Evolutionary conservation across 2,113 vertebrate genomes (phyloP), one percentile per base, ranked within the genome.

Genomic region (Chlamydotis undulata): DNA sequence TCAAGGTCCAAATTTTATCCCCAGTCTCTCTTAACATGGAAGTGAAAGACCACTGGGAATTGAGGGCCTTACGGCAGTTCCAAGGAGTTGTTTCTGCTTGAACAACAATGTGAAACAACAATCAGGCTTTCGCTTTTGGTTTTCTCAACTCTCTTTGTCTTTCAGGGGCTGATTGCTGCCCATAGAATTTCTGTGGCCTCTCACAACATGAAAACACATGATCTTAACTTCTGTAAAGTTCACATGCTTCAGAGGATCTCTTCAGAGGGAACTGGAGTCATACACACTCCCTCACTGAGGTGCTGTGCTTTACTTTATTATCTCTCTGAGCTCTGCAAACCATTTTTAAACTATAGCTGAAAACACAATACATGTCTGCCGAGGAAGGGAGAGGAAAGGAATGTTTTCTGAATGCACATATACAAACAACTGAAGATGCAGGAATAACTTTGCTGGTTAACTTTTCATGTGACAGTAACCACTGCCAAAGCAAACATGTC

Each of bases 241-340:
- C 19, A 63, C 18, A 83, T 76, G 94, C 61, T 94, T 61, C 19
- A 26, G 71, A 96, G 47, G 64, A 78, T 56, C 76, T 88, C 87
- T 64, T 95, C 55, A 45, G 67, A 76, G 12, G 22, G 3, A 81
- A 80, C 2, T 56, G 43, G 59, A 89, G 73, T 49, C 43, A 11
- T 73, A 71, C 12, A 3, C 61, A 35, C 65, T 92, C 84, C 82
- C 81, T 59, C 28, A 5, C 68, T 92, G 67, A 76, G 91, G 39
- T 60, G 49, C 19, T 86, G 39, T 60, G 47, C 19, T 86, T 79
- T 73, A 23, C 21, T 83, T 92, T 87, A 77, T 94, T 93, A 83
- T 77, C 52, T 76, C 29, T 93, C 74, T 67, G 75, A 91, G 79
- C 81, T 96, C 91, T 96, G 84, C 79, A 97, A 97, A 96, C 33